These are phyloP conservation scores for Etia nguti DNA, from an alignment of 2,113 vertebrate species.

Conservation along the genomic window DNA sequence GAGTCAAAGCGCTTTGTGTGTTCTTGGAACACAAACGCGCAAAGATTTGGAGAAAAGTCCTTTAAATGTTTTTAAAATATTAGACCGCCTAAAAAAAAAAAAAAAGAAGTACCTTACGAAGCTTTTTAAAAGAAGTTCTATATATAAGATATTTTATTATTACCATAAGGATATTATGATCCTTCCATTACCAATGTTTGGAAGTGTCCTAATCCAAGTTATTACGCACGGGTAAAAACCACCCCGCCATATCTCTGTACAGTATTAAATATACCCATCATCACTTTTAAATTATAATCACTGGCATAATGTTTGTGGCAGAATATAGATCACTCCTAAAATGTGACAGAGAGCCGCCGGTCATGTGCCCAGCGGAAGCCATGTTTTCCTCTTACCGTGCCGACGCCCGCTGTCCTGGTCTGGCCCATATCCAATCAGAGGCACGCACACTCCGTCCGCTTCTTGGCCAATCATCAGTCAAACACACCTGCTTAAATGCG, in stretches of 20 bases:
- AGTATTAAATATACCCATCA: neutral
- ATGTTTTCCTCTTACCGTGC: constrained; percentile 76
- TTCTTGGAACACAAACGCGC: constrained; percentile 8
- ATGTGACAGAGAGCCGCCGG: neutral
- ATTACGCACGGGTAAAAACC: neutral
- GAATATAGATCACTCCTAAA: neutral
- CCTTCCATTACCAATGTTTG: neutral
- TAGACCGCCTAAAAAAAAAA: neutral
- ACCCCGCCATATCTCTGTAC: neutral
- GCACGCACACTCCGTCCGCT: constrained; percentile 78
- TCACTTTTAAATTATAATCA: neutral
- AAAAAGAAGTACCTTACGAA: neutral
- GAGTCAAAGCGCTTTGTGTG: constrained; percentile 59
- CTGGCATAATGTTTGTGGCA: neutral
- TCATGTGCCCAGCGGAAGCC: constrained; percentile 79
- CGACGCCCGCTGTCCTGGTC: constrained; percentile 63
- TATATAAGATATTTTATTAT: neutral
- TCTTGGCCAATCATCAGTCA: constrained; percentile 78
- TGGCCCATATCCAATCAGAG: constrained; percentile 78
- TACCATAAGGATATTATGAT: neutral
- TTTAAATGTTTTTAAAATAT: neutral
- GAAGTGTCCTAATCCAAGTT: neutral
- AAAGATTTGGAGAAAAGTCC: neutral
- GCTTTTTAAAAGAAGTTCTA: neutral
- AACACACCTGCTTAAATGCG: constrained; percentile 70